Base-by-base conservation (phyloP, 2,888 invertebrate genomes). In the Sussaba pulchella region DNA sequence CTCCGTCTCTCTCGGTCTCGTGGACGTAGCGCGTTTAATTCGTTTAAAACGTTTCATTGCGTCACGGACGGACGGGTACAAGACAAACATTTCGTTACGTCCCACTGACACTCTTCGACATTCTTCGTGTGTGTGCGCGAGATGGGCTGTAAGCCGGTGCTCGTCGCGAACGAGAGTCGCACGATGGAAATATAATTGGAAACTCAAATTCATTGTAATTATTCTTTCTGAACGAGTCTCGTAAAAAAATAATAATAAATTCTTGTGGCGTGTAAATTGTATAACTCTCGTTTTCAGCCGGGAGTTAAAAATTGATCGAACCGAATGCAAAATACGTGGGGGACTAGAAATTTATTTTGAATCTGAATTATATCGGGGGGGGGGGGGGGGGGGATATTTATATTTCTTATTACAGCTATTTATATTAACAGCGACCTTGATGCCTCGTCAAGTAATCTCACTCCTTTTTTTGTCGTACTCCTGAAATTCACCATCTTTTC, bases 361-460 rank as follows among this genome's bases (percentile, higher is more conserved):
- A 87, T 87, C 67, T 87, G 84, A 70, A 84, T 85, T 69, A 89
- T 85, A n/a, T n/a, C n/a, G n/a, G n/a, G n/a, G n/a, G n/a, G n/a
- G n/a, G n/a, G n/a, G n/a, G n/a, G n/a, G n/a, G n/a, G n/a, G n/a
- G n/a, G n/a, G n/a, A n/a, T n/a, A n/a, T n/a, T n/a, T n/a, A n/a
- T n/a, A n/a, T n/a, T n/a, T n/a, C n/a, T n/a, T n/a, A n/a, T n/a
- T n/a, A n/a, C n/a, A n/a, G n/a, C n/a, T n/a, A n/a, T n/a, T n/a
- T n/a, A n/a, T n/a, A n/a, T n/a, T n/a, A n/a, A n/a, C n/a, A n/a
- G n/a, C n/a, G n/a, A n/a, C n/a, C n/a, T n/a, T n/a, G n/a, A n/a
- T n/a, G n/a, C n/a, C n/a, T n/a, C n/a, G n/a, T n/a, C n/a, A n/a
- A n/a, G n/a, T n/a, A n/a, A n/a, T n/a, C n/a, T n/a, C n/a, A n/a